Evolutionary conservation across 2,797 vertebrate species (phyloP).

Genomic region (Okamejei kenojei): DNA sequence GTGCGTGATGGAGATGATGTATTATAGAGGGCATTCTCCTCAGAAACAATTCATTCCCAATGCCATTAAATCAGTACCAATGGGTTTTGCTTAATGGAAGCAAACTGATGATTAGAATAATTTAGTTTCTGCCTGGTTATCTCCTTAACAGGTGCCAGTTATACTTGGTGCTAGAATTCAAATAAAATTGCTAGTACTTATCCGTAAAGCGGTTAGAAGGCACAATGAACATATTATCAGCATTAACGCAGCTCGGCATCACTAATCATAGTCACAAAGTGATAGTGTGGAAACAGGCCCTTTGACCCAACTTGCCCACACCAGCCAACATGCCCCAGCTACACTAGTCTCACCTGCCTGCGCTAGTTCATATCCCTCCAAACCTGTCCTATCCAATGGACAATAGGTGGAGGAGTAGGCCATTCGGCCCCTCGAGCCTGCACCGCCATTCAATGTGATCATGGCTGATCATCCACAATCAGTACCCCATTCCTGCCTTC

Average conservation of each 20-base stretch:
- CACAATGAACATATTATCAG: constrained; percentile 23
- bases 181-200: constrained; percentile 30
- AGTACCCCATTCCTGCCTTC: too few relatives aligned
- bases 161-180: not conserved
- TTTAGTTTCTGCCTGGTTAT: not conserved
- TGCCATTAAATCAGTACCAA: constrained; percentile 27
- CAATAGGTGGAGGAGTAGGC: too few relatives aligned
- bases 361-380: too few relatives aligned
- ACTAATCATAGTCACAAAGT: not conserved
- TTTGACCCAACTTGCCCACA: too few relatives aligned
- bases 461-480: too few relatives aligned
- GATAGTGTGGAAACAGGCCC: too few relatives aligned
- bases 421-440: too few relatives aligned
- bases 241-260: not conserved
- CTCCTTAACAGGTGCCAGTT: constrained; percentile 24
- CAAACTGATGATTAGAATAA: constrained; percentile 25
- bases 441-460: too few relatives aligned
- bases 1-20: not conserved
- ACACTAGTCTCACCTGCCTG: too few relatives aligned
- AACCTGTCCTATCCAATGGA: too few relatives aligned
- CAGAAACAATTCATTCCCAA: constrained; percentile 29
- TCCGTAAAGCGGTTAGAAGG: not conserved
- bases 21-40: not conserved
- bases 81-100: constrained; percentile 28
- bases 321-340: too few relatives aligned